Base-by-base conservation (phyloP, 2,113 vertebrate species). In the Pelmatolapia mariae region DNA sequence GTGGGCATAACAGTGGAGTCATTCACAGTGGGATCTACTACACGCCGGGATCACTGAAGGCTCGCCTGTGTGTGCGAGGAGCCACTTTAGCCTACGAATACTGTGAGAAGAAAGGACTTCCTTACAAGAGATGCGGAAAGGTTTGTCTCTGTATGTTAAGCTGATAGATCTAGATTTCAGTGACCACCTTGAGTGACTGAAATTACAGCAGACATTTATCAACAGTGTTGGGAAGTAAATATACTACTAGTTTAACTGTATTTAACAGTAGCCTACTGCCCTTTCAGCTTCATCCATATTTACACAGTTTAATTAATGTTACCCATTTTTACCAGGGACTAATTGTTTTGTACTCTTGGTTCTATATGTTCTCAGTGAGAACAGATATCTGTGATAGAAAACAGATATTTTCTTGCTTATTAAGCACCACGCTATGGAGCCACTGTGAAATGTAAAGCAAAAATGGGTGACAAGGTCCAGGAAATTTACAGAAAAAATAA, bases 21-120 rank as follows among this genome's bases (percentile, higher is more conserved):
- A 98, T 99, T 94, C 99, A 99, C 96, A 99, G 98, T 5, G 98
- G 98, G 5, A 98, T 99, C 92, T 99, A 99, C 95, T 99, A 99
- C 96, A 98, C 95, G 1, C 98, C 99, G 0, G 98, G 98, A 2
- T 99, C 99, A 12, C 97, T 99, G 89, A 99, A 99, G 93, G 99
- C 99, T 31, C 97, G 96, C 31, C 96, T 99, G 57, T 99, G 99
- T 82, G 98, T 99, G 83, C 95, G 96, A 24, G 98, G 99, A 3
- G 96, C 98, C 52, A 94, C 95, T 5, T 94, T 99, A 29, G 97
- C 98, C 90, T 99, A 99, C 78, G 84, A 98, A 15, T 99, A 99
- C 94, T 99, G 98, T 40, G 96, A 99, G 40, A 96, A 95, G 94
- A 99, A 98, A 88, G 95, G 96, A 38, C 97, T 99, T 66, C 97